Percentiles rank a stretch among this genome's conserved stretches.
phyloP scores from a whole-genome alignment of 2,113 vertebrate genomes.

The Leuciscus idus region DNA sequence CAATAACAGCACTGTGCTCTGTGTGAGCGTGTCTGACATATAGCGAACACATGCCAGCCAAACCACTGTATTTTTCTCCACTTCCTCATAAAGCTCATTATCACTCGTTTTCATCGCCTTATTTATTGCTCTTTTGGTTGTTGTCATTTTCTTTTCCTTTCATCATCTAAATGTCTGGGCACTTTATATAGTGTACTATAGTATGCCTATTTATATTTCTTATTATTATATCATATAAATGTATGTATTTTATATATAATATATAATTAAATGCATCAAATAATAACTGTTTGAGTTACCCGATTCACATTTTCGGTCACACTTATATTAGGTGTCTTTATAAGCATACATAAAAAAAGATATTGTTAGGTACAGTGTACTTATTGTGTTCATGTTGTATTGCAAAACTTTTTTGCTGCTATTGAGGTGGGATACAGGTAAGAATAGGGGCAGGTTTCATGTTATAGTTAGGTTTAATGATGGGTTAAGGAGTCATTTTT shows the following conservation, averaged over 20 bases:
- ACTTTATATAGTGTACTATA: background rate
- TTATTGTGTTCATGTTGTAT: too few relatives aligned
- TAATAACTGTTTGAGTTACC: background rate
- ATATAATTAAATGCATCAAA: background rate
- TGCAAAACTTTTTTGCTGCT: too few relatives aligned
- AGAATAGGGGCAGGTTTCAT: too few relatives aligned
- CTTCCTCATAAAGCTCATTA: constrained; percentile 63
- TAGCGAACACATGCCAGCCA: constrained; percentile 55
- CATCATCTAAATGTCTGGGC: background rate
- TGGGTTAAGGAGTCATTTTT: too few relatives aligned
- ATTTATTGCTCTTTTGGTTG: constrained; percentile 21
- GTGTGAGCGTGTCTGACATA: constrained; percentile 54
- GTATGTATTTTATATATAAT: background rate
- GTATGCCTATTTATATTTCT: background rate
- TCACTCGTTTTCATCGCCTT: constrained; percentile 6
- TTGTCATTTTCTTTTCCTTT: background rate
- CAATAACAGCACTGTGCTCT: constrained; percentile 25
- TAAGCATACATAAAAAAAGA: too few relatives aligned
- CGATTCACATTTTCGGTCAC: background rate
- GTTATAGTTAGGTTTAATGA: too few relatives aligned
- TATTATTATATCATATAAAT: background rate
- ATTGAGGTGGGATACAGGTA: too few relatives aligned
- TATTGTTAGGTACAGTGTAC: too few relatives aligned
- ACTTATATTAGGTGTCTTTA: too few relatives aligned
- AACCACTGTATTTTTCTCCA: constrained; percentile 60